These are phyloP conservation scores for Balaeniceps rex DNA, from an alignment of 2,113 vertebrate genomes.

Conservation along the genomic window DNA sequence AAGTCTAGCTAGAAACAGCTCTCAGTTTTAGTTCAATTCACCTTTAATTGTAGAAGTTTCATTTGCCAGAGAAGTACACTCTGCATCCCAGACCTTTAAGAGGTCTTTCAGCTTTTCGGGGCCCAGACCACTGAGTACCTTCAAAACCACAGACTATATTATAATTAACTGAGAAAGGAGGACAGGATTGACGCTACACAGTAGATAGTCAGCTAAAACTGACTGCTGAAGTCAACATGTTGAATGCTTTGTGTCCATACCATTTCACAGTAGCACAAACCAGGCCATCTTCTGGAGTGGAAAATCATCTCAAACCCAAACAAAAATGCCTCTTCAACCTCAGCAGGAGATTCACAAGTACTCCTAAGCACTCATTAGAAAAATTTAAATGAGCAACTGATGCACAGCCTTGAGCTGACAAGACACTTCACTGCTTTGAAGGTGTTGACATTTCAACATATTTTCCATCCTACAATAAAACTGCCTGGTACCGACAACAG, in stretches of 20 bases:
- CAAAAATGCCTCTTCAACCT: neutral
- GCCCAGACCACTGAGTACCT: neutral
- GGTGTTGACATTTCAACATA: neutral
- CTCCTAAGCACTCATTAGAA: conserved; percentile 5
- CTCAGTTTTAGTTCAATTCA: neutral
- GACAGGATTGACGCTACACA: neutral
- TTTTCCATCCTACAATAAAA: neutral
- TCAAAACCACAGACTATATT: neutral
- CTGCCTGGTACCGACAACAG: neutral
- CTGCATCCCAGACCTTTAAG: neutral
- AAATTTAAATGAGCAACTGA: conserved; percentile 33
- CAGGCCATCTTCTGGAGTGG: neutral
- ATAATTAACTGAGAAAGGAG: neutral
- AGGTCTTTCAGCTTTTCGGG: neutral
- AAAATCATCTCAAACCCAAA: neutral
- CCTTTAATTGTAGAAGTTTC: neutral
- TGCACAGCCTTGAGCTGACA: neutral
- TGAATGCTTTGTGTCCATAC: neutral
- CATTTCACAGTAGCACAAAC: neutral
- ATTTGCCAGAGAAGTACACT: neutral
- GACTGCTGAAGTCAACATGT: neutral
- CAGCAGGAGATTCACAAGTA: neutral
- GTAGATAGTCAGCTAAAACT: neutral
- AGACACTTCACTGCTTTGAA: neutral
- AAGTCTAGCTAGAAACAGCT: neutral